These are phyloP conservation scores for Palaemon carinicauda DNA, from an alignment of 1,140 invertebrate species.

Conservation along the genomic window DNA sequence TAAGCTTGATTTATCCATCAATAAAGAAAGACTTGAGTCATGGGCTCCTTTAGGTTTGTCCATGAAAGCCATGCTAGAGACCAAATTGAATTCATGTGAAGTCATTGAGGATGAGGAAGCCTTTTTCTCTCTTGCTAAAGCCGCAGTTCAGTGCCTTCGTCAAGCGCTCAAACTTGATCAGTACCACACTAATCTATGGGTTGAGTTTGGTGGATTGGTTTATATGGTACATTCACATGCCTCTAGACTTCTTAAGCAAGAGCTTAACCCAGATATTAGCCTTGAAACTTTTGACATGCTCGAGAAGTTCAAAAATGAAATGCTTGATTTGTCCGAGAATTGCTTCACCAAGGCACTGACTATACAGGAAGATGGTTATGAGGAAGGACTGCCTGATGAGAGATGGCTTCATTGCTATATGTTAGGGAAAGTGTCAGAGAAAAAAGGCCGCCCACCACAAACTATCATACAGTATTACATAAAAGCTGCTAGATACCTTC, in stretches of 20 bases:
- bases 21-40: slow-evolving; percentile 82
- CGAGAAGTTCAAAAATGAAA: slow-evolving; percentile 79
- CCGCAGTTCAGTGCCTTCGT: slow-evolving; percentile 80
- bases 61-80: slow-evolving; percentile 81
- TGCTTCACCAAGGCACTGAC: slow-evolving; percentile 72
- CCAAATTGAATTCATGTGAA: slow-evolving; percentile 77
- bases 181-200: slow-evolving; percentile 79
- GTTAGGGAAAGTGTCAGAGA: slow-evolving; percentile 90
- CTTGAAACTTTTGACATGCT: slow-evolving; percentile 79
- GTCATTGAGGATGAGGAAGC: slow-evolving; percentile 70
- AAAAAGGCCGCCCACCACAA: slow-evolving; percentile 76
- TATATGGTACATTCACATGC: slow-evolving; percentile 89
- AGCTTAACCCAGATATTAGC: slow-evolving; percentile 75
- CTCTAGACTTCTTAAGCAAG: slow-evolving; percentile 79
- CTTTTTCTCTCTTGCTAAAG: slow-evolving; percentile 75
- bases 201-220: slow-evolving; percentile 86
- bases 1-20: slow-evolving; percentile 81
- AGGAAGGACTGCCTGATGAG: slow-evolving; percentile 76
- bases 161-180: slow-evolving; percentile 77
- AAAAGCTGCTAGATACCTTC: slow-evolving; percentile 73
- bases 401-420: slow-evolving; percentile 91
- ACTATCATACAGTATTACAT: slow-evolving; percentile 81
- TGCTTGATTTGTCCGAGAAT: slow-evolving; percentile 77
- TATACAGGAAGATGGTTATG: slow-evolving; percentile 62
- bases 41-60: slow-evolving; percentile 91